Evolutionary conservation across 1,140 invertebrate genomes (phyloP), one percentile per base, ranked within the genome.

Genomic region (Campoletis sonorensis): DNA sequence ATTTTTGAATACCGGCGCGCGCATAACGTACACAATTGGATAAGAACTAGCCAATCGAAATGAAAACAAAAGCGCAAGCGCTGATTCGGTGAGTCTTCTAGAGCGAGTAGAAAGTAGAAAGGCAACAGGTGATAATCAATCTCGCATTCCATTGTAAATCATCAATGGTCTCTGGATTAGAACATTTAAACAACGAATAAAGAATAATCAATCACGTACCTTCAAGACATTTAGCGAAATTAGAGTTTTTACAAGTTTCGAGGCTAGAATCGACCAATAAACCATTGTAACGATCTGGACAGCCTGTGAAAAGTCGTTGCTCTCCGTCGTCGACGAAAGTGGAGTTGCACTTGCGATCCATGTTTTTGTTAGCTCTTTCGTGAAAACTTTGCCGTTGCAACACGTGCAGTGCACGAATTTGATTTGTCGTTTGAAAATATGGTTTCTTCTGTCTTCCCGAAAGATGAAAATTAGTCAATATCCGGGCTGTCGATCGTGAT

Each of bases 221-320:
- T 92, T 93, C 82, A 16, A 96, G 89, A 83, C 93, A 93, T 58
- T 90, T 83, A 0, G 87, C 15, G 87, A 96, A 95, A 51, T 89
- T 79, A 26, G 88, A 82, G 58, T 84, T 54, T 49, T 92, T 89
- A 87, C 94, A 94, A n/a, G 90, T 84, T 92, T 95, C 93, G 79
- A 91, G 84, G 67, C 87, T 84, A 10, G 95, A 95, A 87, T 95
- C 93, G 0, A 97, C 92, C 7, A 94, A 95, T 15, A 97, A 89
- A 4, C 95, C 96, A 86, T 94, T 94, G 75, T 95, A 96, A 72
- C 94, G 92, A 89, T 96, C 96, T 23, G 86, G 68, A n/a, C 87
- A 85, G 0, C 96, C 96, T 80, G 91, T 84, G 85, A 95, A 95
- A 23, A 64, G 18, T 4, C n/a, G n/a, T 26, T 21, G 64, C 13